Base-by-base conservation (phyloP, 2,888 invertebrate species). In the Ennomos erosarius region DNA sequence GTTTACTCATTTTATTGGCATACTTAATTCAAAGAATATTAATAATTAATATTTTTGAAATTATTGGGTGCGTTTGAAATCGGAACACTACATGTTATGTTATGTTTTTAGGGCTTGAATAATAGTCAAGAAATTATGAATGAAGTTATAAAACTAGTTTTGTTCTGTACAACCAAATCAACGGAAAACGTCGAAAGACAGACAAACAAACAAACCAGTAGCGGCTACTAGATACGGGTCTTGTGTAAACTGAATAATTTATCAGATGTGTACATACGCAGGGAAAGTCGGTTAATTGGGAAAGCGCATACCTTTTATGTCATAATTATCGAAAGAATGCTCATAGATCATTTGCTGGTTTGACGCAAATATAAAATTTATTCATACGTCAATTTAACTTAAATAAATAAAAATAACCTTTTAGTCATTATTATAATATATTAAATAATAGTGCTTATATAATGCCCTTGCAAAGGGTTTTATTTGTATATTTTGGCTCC, bases 211-310 rank as follows among this genome's bases (percentile, higher is more conserved):
- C 68, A 81, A 74, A 79, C 82, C 82, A 74, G 83, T 80, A 81
- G 83, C 81, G 64, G 72, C 73, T 77, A 76, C 76, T 67, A 74
- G 70, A 65, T 65, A 70, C 70, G 67, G 61, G 67, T 51, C 63
- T 71, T 80, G 71, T 74, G 81, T 81, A 82, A 77, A 81, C 80
- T 71, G 73, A 68, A 79, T 79, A 80, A 82, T 81, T 80, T 79
- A 78, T 76, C 69, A 62, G 67, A 73, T 69, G 74, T 69, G 72
- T 68, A 71, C 71, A 75, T 64, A 65, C 65, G 67, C 62, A 71
- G 75, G 73, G 79, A 82, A 81, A 81, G 82, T 78, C 68, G 71
- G 74, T 69, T 80, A 76, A 80, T 81, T 79, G 76, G 75, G 78
- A 79, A 79, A 79, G 77, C 67, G 71, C 77, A 75, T 77, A 73